Evolutionary conservation across 2,113 vertebrate genomes (phyloP), one percentile per base, ranked within the genome.

Genomic region (Scalopus aquaticus): DNA sequence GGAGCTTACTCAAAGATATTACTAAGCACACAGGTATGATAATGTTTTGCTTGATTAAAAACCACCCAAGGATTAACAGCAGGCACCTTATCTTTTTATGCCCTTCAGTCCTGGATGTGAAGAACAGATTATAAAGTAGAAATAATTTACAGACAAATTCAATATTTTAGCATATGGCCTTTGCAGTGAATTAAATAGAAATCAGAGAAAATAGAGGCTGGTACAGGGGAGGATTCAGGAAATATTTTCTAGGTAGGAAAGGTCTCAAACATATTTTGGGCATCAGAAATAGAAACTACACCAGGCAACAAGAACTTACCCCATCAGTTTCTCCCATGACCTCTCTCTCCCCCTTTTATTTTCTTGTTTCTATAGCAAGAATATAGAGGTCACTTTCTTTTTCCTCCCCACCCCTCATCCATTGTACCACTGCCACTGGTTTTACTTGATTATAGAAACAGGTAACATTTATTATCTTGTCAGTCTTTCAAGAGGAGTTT

Each of bases 401-500:
- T 84, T 77, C 24, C 9, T 87, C 4, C 30, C 32, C 6, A 15
- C 9, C 26, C 16, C 19, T 4, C 6, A 79, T 76, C 44, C 7
- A 15, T 51, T 42, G 44, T 65, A 28, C 24, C 13, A 85, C 30
- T 37, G 17, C 3, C 78, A 16, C n/a, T 88, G 32, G 2, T 69
- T 95, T 78, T n/a, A 74, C 37, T 89, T 78, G 39, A 69, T 39
- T 79, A 15, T 44, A 67, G 30, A 76, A 81, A 85, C 2, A 54
- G 26, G 72, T 72, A 30, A 56, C 76, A 64, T 87, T 77, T 64
- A 76, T 92, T 77, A 89, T 92, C 11, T 93, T 90, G 35, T 64
- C 44, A 79, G 42, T 8, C 46, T 89, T 80, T n/a, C 2, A 49
- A 80, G 67, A 54, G 46, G 19, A 89, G 10, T 72, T 86, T 51